Evolutionary conservation across 1,140 invertebrate species (phyloP).

Genomic region (fruit fly (Drosophila melanogaster)): Release_6_plus_ISO1_MT NT_033777.3:20408001-20408500

Average conservation of each 20-base stretch:
- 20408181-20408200: neutral
- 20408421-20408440: conserved; percentile 97
- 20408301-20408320: neutral
- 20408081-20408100: too few relatives aligned
- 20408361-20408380: conserved; percentile 92
- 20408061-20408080: too few relatives aligned
- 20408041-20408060: too few relatives aligned
- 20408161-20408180: too few relatives aligned
- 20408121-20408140: too few relatives aligned
- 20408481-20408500: conserved; percentile 95
- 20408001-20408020: neutral
- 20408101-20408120: too few relatives aligned
- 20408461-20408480: conserved; percentile 93
- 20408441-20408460: conserved; percentile 95
- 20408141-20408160: too few relatives aligned
- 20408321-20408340: conserved; percentile 87
- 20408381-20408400: conserved; percentile 92
- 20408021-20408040: neutral
- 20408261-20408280: too few relatives aligned
- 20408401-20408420: conserved; percentile 93
- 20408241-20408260: neutral
- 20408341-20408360: conserved; percentile 96
- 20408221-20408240: neutral
- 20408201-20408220: neutral
- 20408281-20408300: neutral